Conservation (phyloP, 92 coral and sea anemone genomes). For the Epizoanthus fatuus region DNA sequence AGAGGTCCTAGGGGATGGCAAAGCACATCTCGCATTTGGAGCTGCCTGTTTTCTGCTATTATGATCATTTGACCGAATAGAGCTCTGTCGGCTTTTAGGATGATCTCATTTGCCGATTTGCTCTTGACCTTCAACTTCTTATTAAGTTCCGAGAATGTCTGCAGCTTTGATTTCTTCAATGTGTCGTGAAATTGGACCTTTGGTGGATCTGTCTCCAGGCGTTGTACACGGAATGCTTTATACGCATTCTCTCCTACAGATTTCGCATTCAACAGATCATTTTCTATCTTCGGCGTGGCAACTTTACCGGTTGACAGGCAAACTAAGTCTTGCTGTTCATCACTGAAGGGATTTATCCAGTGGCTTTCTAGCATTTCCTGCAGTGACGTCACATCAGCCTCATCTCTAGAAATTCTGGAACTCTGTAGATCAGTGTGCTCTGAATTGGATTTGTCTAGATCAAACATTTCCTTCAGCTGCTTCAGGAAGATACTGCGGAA, state of each 20-base stretch:
- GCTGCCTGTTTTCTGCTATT: constrained; percentile 56
- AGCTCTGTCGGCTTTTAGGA: constrained; percentile 57
- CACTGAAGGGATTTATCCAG: constrained; percentile 56
- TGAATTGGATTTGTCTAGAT: constrained; percentile 2
- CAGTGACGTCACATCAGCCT: constrained; percentile 46
- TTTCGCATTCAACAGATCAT: constrained; percentile 57
- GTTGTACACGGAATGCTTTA: constrained; percentile 39
- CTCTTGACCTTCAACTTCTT: too few species aligned
- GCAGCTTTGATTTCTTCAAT: constrained; percentile 42
- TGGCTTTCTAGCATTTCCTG: constrained; percentile 39
- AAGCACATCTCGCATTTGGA: constrained; percentile 64
- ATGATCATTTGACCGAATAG: constrained; percentile 53
- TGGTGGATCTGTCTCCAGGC: constrained; percentile 53
- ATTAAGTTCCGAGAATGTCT: constrained; percentile 37
- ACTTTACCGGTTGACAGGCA: constrained; percentile 56
- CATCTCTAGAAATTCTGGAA: constrained; percentile 52
- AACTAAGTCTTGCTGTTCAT: constrained; percentile 54
- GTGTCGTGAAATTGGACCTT: constrained; percentile 51
- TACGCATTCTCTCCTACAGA: constrained; percentile 50
- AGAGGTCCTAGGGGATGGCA: constrained; percentile 73
- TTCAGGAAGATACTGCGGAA: constrained; percentile 54
- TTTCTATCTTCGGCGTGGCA: constrained; percentile 44
- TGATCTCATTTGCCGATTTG: too few species aligned
- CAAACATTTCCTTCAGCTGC: constrained; percentile 53
- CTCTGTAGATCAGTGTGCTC: constrained; percentile 55